Base-by-base conservation (phyloP, 2,113 vertebrate species). In the Apeltes quadracus region DNA sequence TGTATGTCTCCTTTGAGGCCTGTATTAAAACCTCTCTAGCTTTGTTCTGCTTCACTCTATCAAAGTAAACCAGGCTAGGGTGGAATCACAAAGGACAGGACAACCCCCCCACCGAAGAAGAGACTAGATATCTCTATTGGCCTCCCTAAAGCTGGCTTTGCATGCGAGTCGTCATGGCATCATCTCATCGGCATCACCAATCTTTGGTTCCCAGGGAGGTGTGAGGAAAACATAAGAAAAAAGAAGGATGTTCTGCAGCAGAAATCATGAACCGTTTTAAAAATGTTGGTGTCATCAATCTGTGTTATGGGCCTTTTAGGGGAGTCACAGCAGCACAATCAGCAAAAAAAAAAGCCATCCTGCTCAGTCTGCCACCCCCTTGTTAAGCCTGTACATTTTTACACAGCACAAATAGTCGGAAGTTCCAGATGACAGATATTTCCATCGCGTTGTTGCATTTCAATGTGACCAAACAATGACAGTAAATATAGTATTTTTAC, bases 271-370 rank as follows among this genome's bases (percentile, higher is more conserved):
- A 78, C 53, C 12, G 54, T 64, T 72, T 69, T 79, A 77, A 82
- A 82, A 84, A 75, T 68, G 73, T 78, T 78, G 55, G 73, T 73
- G 68, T 75, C 72, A 86, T 84, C 74, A 78, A 68, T 86, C 71
- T 88, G 51, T 62, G 78, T 86, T 75, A 80, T 63, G 56, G 72
- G 56, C 64, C 61, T 75, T 72, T 86, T 65, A 78, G 58, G 27
- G 69, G 69, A 74, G 69, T 74, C 78, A 54, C 38, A 58, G 64
- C 51, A 58, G 43, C 67, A 29, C 44, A 55, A 67, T 48, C 12
- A 12, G 38, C 1, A 23, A 12, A 16, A 27, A 61, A 74, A 62
- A 57, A 74, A 55, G n/a, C 9, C 32, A 64, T 73, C 38, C 56
- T 73, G 64, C 75, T 81, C 59, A 62, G 63, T 75, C 50, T 79